Conservation (phyloP, 1,140 invertebrate genomes). For the Saccostrea cuccullata region DNA sequence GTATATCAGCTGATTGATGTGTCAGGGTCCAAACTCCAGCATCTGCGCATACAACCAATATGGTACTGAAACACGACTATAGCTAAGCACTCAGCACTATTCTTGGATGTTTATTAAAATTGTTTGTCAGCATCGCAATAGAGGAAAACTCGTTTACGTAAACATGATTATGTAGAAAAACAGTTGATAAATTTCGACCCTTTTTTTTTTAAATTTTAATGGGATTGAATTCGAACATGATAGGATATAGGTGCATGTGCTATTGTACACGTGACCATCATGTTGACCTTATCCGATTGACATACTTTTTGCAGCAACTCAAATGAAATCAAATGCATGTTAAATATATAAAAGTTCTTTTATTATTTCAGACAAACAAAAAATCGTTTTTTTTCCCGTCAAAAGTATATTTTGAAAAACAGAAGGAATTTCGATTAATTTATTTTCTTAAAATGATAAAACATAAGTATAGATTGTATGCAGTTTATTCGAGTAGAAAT, state of each 20-base stretch:
- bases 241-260: background rate
- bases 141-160: background rate
- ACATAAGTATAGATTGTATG: no score
- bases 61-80: background rate
- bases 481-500: no score
- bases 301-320: no score
- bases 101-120: background rate
- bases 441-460: no score
- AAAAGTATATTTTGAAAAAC: no score
- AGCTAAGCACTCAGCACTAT: background rate
- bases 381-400: no score
- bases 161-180: background rate
- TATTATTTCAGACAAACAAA: no score
- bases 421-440: no score
- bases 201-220: background rate
- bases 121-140: background rate
- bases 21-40: slow-evolving; percentile 45
- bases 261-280: background rate
- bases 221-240: background rate
- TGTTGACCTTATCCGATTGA: background rate
- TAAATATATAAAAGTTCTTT: no score
- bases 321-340: no score
- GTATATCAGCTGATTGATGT: slow-evolving; percentile 41
- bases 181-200: background rate
- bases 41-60: slow-evolving; percentile 10